Evolutionary conservation across 2,888 invertebrate genomes (phyloP).

Genomic region (Tortricodes alternella): DNA sequence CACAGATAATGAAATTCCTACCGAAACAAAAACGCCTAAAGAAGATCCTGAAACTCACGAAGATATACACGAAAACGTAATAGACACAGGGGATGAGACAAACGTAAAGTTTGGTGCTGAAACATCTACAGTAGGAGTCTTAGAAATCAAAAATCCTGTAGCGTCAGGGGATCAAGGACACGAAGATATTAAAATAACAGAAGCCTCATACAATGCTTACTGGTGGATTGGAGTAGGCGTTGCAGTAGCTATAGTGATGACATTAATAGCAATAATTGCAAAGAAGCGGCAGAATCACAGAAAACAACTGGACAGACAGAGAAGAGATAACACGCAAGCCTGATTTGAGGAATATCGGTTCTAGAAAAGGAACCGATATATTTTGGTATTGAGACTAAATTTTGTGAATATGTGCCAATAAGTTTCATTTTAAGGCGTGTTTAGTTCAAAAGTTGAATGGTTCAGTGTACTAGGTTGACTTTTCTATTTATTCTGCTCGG

Average conservation of each 20-base stretch:
- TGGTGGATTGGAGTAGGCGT: slow-evolving; percentile 80
- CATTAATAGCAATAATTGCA: slow-evolving; percentile 72
- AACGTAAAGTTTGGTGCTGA: slow-evolving; percentile 59
- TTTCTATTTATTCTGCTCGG: slow-evolving; percentile 22
- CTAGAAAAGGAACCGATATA: slow-evolving; percentile 67
- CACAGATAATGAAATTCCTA: slow-evolving; percentile 56
- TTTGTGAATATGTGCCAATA: slow-evolving; percentile 68
- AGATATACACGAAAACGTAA: slow-evolving; percentile 54
- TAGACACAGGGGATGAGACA: slow-evolving; percentile 59
- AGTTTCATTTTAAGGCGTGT: slow-evolving; percentile 41
- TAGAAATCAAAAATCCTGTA: slow-evolving; percentile 72
- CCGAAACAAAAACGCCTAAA: slow-evolving; percentile 36
- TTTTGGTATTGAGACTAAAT: slow-evolving; percentile 42
- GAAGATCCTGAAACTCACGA: slow-evolving; percentile 42
- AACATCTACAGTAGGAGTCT: slow-evolving; percentile 73
- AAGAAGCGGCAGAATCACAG: slow-evolving; percentile 77
- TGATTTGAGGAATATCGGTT: slow-evolving; percentile 82
- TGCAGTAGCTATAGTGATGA: slow-evolving; percentile 63
- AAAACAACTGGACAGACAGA: slow-evolving; percentile 73
- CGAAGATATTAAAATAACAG: slow-evolving; percentile 54
- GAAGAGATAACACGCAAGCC: slow-evolving; percentile 70
- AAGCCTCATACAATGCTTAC: slow-evolving; percentile 73
- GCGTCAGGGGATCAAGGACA: slow-evolving; percentile 54
- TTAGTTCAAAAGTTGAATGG: slow-evolving; percentile 43
- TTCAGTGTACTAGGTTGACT: neutral